Base-by-base conservation (phyloP, 2,113 vertebrate species). In the Sturnus vulgaris region DNA sequence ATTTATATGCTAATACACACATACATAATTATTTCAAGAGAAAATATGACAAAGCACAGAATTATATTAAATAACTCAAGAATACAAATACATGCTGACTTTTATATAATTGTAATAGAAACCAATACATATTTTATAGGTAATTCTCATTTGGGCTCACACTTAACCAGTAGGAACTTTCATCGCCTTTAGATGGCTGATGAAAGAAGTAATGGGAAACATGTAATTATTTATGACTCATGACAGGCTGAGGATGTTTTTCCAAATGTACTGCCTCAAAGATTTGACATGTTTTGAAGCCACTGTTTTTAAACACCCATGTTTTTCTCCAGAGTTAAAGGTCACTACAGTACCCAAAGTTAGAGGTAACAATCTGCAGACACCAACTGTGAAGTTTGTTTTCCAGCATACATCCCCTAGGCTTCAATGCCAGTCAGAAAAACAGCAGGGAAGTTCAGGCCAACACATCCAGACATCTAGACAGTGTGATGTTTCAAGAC, bases 261-360 rank as follows among this genome's bases (percentile, higher is more conserved):
- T 66, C 56, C 50, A 33, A 47, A 25, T 5, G 10, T 42, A 46
- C 60, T 35, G 46, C 24, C 37, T 72, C 60, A 63, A 44, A 86
- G 28, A 15, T 63, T 12, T 14, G 46, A n/a, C 0, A 0, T 24
- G 3, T 40, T 89, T 23, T 35, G 31, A 91, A 92, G 52, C 7
- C n/a, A 53, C 1, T 1, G 37, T 44, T 71, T 42, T 79, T 33
- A 16, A 76, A 68, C 22, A 39, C 7, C 6, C 9, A 0, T 7
- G 4, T 3, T 24, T 49, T 63, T 80, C 63, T 14, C 27, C 77
- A 39, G 35, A 81, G 25, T 39, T 71, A 11, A 57, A 73, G 33
- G 39, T 30, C 69, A 40, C 40, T 63, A 11, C 23, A 53, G 17
- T 11, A 70, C 11, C 5, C 56, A 23, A 23, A 59, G 25, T 3